Percentiles rank a stretch among this genome's conserved stretches.
These are phyloP conservation scores for Cetoscarus ocellatus DNA, from an alignment of 2,797 vertebrate species.

Conservation along the genomic window DNA sequence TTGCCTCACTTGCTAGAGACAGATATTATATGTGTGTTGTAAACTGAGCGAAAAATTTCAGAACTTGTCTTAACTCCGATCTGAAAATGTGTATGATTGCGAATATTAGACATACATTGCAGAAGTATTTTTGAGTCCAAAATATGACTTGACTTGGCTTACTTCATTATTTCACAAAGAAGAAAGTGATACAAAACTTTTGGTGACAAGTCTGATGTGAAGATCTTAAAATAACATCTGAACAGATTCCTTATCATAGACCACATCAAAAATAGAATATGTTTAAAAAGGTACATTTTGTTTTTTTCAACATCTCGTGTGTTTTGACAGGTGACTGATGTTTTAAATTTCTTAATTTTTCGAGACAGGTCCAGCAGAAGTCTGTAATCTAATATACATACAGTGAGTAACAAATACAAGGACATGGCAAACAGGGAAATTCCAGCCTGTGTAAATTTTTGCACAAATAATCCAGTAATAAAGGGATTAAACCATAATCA, in stretches of 20 bases:
- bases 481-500: neutral
- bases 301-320: neutral
- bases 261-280: neutral
- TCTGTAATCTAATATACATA: neutral
- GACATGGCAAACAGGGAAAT: neutral
- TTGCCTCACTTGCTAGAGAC: too few species aligned
- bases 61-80: too few species aligned
- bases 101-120: neutral
- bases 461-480: neutral
- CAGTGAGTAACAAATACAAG: neutral
- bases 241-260: neutral
- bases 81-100: neutral
- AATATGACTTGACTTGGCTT: neutral
- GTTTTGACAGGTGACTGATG: neutral
- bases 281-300: neutral
- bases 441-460: neutral
- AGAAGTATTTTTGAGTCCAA: neutral
- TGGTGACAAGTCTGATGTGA: neutral
- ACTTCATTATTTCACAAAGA: neutral
- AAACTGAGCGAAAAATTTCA: too few species aligned
- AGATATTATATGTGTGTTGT: too few species aligned
- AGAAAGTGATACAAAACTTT: neutral
- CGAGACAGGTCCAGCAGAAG: neutral
- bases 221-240: neutral
- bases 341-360: neutral